Evolutionary conservation across 2,113 vertebrate genomes (phyloP), one percentile per base, ranked within the genome.

Genomic region (Oxyura jamaicensis): DNA sequence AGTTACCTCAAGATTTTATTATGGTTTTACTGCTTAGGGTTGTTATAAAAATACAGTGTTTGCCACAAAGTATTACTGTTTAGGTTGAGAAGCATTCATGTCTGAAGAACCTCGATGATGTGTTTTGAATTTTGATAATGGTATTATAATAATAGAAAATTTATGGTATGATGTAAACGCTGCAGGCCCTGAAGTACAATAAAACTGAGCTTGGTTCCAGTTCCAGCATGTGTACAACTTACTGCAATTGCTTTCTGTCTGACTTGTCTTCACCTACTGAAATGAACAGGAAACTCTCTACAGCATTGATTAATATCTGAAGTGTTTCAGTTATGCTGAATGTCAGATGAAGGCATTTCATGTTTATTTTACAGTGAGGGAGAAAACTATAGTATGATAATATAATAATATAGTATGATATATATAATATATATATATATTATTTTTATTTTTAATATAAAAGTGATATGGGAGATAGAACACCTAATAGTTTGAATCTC

Each of bases 261-360:
- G 82, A 58, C 74, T 86, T 94, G 44, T 73, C 71, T 23, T 85
- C 88, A 83, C 52, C 59, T 81, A 56, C 60, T 77, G 92, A 88
- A 95, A 58, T 73, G 67, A 83, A 83, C 88, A 73, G 67, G 75
- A 94, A 95, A 93, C 88, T 94, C 63, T 93, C 58, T 53, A 11
- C 23, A 62, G 33, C 65, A 85, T 83, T 1, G 1, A 85, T 93
- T 79, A 35, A 1, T 44, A 73, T 82, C 67, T 85, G 82, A 89
- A 73, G 69, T 15, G 11, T 84, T 93, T 82, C 26, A 53, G 23
- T 84, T 79, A 14, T 4, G 20, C 39, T 69, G 5, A 74, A 42
- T 56, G 20, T 52, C 55, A 88, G 46, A 48, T 79, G 36, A 94
- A 77, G 67, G 39, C 52, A 46, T 69, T 90, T 83, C 19, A 11